Evolutionary conservation across 2,113 vertebrate genomes (phyloP), one percentile per base, ranked within the genome.

Genomic region (Fregetta grallaria): DNA sequence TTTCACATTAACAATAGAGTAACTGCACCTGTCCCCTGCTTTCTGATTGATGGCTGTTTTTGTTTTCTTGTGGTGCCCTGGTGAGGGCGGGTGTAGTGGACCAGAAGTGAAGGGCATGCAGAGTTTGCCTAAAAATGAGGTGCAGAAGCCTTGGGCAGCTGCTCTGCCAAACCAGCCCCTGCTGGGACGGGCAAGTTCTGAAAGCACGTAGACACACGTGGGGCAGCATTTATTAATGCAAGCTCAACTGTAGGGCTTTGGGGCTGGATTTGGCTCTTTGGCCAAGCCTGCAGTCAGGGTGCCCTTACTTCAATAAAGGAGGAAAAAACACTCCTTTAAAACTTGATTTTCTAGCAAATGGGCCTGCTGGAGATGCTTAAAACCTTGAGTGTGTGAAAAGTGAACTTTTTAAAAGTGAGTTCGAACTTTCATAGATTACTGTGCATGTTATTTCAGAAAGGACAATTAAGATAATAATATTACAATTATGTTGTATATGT

Each of bases 191-290:
- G 1, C 18, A 68, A 36, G 19, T 56, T 81, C 59, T 56, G 61
- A 56, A 66, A 70, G 40, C n/a, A 23, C 1, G 0, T 17, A 12
- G 45, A 18, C 18, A 27, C 0, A 0, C 0, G 0, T 40, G n/a
- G 15, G 42, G 36, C 49, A 65, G 29, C 17, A 14, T 42, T 83
- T 85, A 5, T 70, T 68, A 29, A 19, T n/a, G 6, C 1, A 2
- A 40, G 25, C 32, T 56, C 25, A 50, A 5, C 14, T 67, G 22
- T 4, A 52, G 40, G 14, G 9, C 30, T 87, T 71, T 2, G 5
- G 17, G 20, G 36, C 38, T 91, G 26, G 13, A 65, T 90, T 76
- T 91, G 53, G 10, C 22, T 59, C 62, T 71, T 71, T 65, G 55
- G 45, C 49, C n/a, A 53, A 53, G 38, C 16, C 38, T 71, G 21